Percentiles rank a stretch among this genome's conserved stretches.
Conservation (phyloP, 2,113 vertebrate genomes). For the Anthoscopus minutus region DNA sequence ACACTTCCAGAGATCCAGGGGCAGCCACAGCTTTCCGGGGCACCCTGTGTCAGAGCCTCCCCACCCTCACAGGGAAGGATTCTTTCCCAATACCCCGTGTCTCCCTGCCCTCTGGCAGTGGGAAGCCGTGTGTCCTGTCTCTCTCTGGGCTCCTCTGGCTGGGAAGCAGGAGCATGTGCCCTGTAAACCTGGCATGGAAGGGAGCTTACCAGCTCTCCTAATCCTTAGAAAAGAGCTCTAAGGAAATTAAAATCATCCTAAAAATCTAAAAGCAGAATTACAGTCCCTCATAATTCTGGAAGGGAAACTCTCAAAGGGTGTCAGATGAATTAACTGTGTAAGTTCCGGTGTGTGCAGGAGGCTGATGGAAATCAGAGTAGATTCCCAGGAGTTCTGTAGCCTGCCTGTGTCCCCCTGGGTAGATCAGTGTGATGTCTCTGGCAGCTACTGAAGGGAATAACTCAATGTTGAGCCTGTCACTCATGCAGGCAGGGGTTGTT, state of each 20-base stretch:
- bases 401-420: background rate
- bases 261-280: background rate
- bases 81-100: background rate
- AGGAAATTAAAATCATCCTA: background rate
- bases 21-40: background rate
- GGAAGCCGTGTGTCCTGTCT: background rate
- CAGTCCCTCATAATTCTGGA: background rate
- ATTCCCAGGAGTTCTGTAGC: background rate
- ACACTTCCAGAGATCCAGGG: background rate
- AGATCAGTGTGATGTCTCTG: background rate
- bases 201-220: background rate
- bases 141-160: background rate
- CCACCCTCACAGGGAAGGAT: accelerated
- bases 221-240: accelerated
- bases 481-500: background rate
- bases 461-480: background rate
- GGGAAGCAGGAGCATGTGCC: background rate
- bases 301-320: background rate
- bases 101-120: background rate
- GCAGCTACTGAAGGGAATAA: background rate
- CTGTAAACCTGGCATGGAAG: background rate
- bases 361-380: background rate
- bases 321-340: background rate
- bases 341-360: background rate
- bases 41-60: background rate